These are phyloP conservation scores for Platynereis dumerilii DNA, from an alignment of 2,888 invertebrate species.

Conservation along the genomic window DNA sequence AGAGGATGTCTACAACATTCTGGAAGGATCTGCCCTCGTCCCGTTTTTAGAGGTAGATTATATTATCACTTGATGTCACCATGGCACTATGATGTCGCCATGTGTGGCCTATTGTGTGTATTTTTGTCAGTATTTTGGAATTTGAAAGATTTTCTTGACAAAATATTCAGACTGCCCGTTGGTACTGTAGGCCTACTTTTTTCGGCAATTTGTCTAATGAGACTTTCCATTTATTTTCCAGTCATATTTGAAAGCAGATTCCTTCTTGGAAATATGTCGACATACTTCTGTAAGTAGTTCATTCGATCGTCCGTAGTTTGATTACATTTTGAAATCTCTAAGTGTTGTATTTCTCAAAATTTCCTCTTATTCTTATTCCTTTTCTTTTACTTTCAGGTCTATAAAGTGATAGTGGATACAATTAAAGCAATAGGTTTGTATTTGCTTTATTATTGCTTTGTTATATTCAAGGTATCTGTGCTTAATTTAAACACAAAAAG, in stretches of 20 bases:
- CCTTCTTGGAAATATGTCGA: slow-evolving; percentile 59
- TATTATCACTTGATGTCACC: neutral
- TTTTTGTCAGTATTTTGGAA: too few species aligned
- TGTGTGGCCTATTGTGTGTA: neutral
- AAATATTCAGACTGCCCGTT: too few species aligned
- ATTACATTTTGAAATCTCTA: too few species aligned
- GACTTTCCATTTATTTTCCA: slow-evolving; percentile 34
- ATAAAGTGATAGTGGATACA: slow-evolving; percentile 50
- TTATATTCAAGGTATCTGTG: too few species aligned
- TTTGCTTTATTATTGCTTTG: too few species aligned
- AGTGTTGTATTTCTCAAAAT: too few species aligned
- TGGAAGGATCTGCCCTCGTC: slow-evolving; percentile 55
- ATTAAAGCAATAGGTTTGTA: slow-evolving; percentile 50
- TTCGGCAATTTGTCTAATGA: too few species aligned
- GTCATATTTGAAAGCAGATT: slow-evolving; percentile 53
- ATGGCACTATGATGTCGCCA: neutral
- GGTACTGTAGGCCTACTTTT: too few species aligned
- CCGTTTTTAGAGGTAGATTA: slow-evolving; percentile 51
- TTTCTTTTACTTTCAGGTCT: slow-evolving; percentile 41
- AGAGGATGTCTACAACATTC: slow-evolving; percentile 49
- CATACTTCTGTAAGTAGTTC: slow-evolving; percentile 50
- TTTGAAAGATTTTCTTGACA: slow-evolving; percentile 4
- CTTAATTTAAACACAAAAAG: too few species aligned
- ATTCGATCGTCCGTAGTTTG: neutral
- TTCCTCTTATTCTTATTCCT: too few species aligned